Evolutionary conservation across 2,797 vertebrate species (phyloP).

Genomic region (Hapalemur alaotrensis): DNA sequence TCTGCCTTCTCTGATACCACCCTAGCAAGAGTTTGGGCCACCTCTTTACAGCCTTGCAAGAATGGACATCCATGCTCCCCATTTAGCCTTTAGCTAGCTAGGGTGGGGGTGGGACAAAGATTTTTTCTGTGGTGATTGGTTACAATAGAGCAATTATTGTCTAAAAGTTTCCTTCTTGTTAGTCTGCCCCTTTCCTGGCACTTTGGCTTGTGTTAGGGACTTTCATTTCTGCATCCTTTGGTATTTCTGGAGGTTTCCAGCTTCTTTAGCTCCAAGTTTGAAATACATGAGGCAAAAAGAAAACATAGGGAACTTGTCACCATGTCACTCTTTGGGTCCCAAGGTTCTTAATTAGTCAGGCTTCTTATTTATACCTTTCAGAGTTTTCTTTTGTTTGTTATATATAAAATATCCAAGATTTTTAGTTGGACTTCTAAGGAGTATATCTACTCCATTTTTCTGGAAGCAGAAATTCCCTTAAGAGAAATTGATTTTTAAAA

Average conservation of each 20-base stretch:
- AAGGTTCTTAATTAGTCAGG: not conserved
- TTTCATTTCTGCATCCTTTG: not conserved
- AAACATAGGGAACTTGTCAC: not conserved
- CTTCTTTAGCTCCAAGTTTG: not conserved
- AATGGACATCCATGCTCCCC: not conserved
- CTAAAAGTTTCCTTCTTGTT: not conserved
- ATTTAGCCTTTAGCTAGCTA: not conserved
- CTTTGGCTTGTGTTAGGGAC: not conserved
- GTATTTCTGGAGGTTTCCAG: not conserved
- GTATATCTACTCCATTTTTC: not conserved
- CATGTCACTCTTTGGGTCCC: not conserved
- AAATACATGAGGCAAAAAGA: not conserved
- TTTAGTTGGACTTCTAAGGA: not conserved
- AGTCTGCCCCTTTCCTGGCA: not conserved
- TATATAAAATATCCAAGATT: not conserved
- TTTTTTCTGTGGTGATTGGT: not conserved
- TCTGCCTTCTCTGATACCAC: not conserved
- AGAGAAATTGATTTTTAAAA: not conserved
- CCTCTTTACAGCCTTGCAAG: not conserved
- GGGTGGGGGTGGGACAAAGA: accelerated
- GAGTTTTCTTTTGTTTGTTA: not conserved
- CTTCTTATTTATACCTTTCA: not conserved
- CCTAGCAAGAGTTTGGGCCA: not conserved
- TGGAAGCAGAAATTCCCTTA: not conserved
- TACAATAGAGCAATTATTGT: not conserved